phyloP scores from a whole-genome alignment of 2,888 invertebrate species.

The Tromatobia lineatoria region DNA sequence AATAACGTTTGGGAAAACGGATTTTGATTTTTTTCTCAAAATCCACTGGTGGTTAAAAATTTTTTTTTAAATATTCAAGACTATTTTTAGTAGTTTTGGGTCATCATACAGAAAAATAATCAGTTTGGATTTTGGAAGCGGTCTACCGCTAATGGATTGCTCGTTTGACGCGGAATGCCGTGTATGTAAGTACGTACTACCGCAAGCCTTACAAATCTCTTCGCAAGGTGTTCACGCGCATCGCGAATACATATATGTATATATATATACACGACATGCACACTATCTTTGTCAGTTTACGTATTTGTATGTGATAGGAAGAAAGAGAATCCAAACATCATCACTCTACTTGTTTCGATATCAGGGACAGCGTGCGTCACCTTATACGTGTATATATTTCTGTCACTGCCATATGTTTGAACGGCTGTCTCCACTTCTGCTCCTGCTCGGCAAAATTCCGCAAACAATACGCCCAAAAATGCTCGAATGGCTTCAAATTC shows the following conservation, averaged over 20 bases:
- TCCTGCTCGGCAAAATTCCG: constrained; percentile 7
- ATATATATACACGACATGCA: background rate
- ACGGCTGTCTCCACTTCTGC: constrained; percentile 17
- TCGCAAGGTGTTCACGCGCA: background rate
- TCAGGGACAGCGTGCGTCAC: constrained; percentile 66
- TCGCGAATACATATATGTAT: background rate
- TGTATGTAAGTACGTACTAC: background rate
- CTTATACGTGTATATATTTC: constrained; percentile 52
- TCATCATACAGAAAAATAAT: too few relatives aligned
- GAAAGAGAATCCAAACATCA: constrained; percentile 42
- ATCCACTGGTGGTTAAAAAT: too few relatives aligned
- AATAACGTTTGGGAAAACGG: too few relatives aligned
- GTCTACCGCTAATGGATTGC: too few relatives aligned
- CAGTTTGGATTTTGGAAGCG: too few relatives aligned
- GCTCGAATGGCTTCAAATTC: background rate
- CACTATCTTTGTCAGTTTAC: background rate
- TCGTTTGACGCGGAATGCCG: too few relatives aligned
- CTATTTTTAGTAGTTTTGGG: too few relatives aligned
- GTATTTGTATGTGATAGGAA: constrained; percentile 18
- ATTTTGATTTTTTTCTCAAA: too few relatives aligned
- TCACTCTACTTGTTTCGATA: constrained; percentile 66
- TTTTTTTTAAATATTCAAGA: too few relatives aligned
- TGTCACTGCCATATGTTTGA: constrained; percentile 63
- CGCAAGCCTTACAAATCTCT: constrained; percentile 22
- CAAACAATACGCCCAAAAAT: background rate